Percentiles rank a stretch among this genome's conserved stretches.
Conservation (phyloP, 2,113 vertebrate genomes). For the Cyanistes caeruleus region DNA sequence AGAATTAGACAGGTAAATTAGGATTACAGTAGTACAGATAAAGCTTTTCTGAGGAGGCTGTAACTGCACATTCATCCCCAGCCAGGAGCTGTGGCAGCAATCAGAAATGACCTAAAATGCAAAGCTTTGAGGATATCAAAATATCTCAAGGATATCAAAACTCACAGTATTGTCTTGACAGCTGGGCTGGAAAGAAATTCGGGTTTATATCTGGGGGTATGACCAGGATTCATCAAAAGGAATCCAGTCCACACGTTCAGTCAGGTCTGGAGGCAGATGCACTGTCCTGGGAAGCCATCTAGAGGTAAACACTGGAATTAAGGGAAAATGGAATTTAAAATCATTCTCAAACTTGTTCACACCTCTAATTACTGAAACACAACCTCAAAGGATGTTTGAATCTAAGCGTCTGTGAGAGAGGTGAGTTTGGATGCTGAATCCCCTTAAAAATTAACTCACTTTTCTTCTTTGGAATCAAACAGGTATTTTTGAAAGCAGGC, state of each 20-base stretch:
- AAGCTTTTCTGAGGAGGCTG: background rate
- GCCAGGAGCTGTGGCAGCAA: background rate
- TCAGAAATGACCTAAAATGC: background rate
- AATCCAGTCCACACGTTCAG: background rate
- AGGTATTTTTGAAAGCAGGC: background rate
- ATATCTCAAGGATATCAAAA: background rate
- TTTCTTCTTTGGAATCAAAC: background rate
- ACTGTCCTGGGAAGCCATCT: conserved; percentile 73
- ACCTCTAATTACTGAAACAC: background rate
- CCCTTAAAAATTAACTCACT: background rate
- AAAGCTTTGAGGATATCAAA: background rate
- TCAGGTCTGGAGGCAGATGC: background rate
- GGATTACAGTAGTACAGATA: background rate
- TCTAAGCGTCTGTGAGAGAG: background rate
- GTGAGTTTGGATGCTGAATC: background rate
- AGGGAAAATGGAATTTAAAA: background rate
- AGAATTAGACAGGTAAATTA: background rate
- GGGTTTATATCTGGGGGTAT: background rate
- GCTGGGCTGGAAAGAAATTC: background rate
- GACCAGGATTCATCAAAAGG: background rate
- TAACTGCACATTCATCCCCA: background rate
- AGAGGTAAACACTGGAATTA: conserved; percentile 30
- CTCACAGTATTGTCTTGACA: background rate
- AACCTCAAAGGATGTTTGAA: background rate
- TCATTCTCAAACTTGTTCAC: background rate